Evolutionary conservation across 2,113 vertebrate genomes (phyloP), one percentile per base, ranked within the genome.

Genomic region (Ctenodactylus gundi): DNA sequence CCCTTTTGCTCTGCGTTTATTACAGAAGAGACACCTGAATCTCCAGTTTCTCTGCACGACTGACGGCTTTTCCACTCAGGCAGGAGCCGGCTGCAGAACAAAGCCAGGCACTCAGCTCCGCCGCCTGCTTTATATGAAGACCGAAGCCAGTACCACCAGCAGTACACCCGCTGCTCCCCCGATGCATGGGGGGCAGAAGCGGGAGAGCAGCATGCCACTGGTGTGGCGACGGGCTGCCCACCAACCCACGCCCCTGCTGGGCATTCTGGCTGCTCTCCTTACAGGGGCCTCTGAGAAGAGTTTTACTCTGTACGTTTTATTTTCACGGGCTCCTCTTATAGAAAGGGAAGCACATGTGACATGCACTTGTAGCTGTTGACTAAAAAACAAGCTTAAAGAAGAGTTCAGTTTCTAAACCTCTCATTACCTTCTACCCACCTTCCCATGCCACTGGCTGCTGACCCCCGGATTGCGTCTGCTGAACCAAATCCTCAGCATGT

Each of bases 121-220:
- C 9, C 17, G 34, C 55, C 41, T 7, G 60, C 11, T 12, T n/a
- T 6, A 18, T 1, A 10, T 27, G 10, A 2, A 29, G 72, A 62
- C 51, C 36, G 31, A 12, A 39, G 36, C 44, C 62, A 29, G 1
- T 0, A 7, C 29, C 3, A 18, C 11, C 5, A 0, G 39, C 15
- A 6, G 67, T 1, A 29, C 10, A 12, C 7, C 68, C 2, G 3
- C 1, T 31, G 12, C 10, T 20, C 68, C 21, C 70, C n/a, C n/a
- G n/a, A n/a, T n/a, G n/a, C n/a, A n/a, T 20, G 10, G 41, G 29
- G 2, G 64, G 41, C 36, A 49, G 64, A 65, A 25, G 10, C 0
- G 0, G n/a, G 9, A 17, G 12, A 4, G 23, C 20, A 1, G 6
- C n/a, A 2, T 1, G 58, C 20, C 20, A 4, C 53, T 23, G 8